Evolutionary conservation across 2,888 invertebrate genomes (phyloP).

Genomic region (Andrena chrysosceles): DNA sequence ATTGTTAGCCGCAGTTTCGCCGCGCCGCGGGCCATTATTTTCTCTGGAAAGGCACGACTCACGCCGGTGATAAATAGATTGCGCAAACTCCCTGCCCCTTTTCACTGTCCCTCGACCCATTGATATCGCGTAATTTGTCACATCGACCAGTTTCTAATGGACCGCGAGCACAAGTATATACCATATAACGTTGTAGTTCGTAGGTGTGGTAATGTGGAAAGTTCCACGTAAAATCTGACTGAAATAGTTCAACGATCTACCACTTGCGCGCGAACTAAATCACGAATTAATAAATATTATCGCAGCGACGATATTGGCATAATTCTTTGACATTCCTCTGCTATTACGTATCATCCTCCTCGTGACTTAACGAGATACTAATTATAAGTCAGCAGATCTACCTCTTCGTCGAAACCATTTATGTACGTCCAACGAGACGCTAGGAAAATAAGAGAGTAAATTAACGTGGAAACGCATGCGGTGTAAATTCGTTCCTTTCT

Average conservation of each 20-base stretch:
- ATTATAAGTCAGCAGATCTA: not conserved
- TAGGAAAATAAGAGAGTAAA: not conserved
- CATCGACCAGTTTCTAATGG: slow-evolving; percentile 44
- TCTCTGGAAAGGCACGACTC: slow-evolving; percentile 35
- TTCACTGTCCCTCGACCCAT: slow-evolving; percentile 32
- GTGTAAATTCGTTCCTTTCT: not conserved
- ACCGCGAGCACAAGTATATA: slow-evolving; percentile 9
- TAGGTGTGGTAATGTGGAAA: slow-evolving; percentile 23
- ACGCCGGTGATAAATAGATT: slow-evolving; percentile 51
- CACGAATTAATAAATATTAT: not conserved
- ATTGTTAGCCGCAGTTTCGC: slow-evolving; percentile 14
- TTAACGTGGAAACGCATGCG: not conserved
- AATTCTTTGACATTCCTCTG: not conserved
- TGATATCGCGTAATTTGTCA: slow-evolving; percentile 66
- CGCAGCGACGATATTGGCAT: not conserved
- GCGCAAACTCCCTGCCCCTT: slow-evolving; percentile 32
- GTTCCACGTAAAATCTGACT: slow-evolving; percentile 48
- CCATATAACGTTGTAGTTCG: not conserved
- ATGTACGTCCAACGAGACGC: not conserved
- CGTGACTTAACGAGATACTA: not conserved
- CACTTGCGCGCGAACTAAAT: not conserved
- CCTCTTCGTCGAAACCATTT: not conserved
- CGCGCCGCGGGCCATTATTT: slow-evolving; percentile 29
- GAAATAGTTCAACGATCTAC: slow-evolving; percentile 49
- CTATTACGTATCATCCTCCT: not conserved